Base-by-base conservation (phyloP, 1,140 invertebrate genomes). In the Aphelinus certus region DNA sequence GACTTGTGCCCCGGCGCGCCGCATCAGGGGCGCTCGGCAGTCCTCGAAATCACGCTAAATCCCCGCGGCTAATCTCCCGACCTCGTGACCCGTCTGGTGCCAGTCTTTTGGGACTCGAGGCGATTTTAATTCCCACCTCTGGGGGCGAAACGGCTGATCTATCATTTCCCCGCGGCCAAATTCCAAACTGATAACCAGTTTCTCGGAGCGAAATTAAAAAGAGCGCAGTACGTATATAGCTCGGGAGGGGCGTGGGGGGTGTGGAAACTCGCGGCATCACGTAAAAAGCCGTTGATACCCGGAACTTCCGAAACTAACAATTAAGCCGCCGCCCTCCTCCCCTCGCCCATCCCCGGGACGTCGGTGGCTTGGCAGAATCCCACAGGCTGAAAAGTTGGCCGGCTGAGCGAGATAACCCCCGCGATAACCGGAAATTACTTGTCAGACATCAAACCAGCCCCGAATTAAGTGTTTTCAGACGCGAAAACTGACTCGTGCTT, bases 361-460 rank as follows among this genome's bases (percentile, higher is more conserved):
- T 70, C 60, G 57, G 74, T 71, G 80, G 73, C 10, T 56, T 75
- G 65, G 60, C 73, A 75, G 61, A 26, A 77, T 80, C 56, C 62
- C 42, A 43, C 9, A 1, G 6, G 2, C 1, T 10, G 47, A 51
- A 79, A 81, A 80, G 77, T 81, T 80, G 58, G 60, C 61, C 47
- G 9, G 4, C 51, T 58, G 45, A 53, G 10, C 53, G 42, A 42
- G 65, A 65, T 64, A 75, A 75, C 46, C 61, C 55, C 47, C 79
- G 76, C 79, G 81, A 85, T 83, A 79, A 79, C 77, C 78, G 82
- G 83, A 85, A 83, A 84, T 85, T 83, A 80, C 81, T 82, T 79
- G 80, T 83, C 82, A 78, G 78, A 60, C 62, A 80, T 79, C 73
- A 67, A 60, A 63, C 53, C 51, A 65, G 58, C 68, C 57, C 61